These are phyloP conservation scores for Scaptomyza tumidula DNA, from an alignment of 2,888 invertebrate genomes.

Conservation along the genomic window DNA sequence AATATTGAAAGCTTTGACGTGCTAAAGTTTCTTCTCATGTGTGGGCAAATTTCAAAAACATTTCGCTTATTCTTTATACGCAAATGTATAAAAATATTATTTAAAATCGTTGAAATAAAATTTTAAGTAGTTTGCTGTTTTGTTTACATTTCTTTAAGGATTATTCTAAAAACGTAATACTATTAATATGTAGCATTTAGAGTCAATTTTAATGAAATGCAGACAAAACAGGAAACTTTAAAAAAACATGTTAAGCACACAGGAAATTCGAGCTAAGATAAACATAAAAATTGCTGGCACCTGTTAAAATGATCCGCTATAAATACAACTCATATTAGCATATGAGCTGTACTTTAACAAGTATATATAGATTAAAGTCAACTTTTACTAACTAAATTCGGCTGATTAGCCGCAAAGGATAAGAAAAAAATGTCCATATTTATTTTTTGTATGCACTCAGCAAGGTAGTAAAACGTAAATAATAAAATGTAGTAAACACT, in stretches of 20 bases:
- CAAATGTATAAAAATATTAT: neutral
- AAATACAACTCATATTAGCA: neutral
- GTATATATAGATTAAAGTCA: constrained; percentile 6
- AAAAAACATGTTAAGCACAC: too few relatives aligned
- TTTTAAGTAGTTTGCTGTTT: too few relatives aligned
- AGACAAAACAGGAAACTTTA: too few relatives aligned
- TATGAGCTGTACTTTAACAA: neutral
- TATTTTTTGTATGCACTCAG: constrained; percentile 27
- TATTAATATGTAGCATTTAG: too few relatives aligned
- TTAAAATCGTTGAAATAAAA: too few relatives aligned
- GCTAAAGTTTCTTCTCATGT: neutral
- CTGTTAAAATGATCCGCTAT: neutral
- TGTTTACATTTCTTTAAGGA: too few relatives aligned
- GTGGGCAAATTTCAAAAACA: neutral
- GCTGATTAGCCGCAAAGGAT: neutral
- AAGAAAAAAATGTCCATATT: constrained; percentile 49
- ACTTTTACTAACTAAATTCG: neutral
- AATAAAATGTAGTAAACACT: constrained; percentile 69
- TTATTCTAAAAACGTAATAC: too few relatives aligned
- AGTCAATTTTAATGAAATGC: too few relatives aligned
- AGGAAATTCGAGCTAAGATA: too few relatives aligned
- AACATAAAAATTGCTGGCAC: neutral
- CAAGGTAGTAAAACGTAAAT: constrained; percentile 62
- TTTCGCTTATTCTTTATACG: neutral
- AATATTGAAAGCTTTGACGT: neutral